Evolutionary conservation across 2,888 invertebrate genomes (phyloP), one percentile per base, ranked within the genome.

Genomic region (Muschampia plurimacula): DNA sequence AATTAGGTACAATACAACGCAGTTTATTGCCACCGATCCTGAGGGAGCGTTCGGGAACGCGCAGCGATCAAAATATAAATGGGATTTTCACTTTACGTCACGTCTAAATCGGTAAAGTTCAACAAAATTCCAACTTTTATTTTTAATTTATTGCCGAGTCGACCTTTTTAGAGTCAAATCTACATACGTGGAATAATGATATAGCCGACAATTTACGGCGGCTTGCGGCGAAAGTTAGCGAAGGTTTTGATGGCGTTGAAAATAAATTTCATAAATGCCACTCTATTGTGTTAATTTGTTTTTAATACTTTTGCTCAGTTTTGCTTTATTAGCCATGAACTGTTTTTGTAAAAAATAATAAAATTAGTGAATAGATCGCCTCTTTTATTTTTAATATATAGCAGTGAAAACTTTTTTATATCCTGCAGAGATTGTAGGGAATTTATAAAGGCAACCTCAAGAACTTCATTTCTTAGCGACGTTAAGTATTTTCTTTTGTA

Each of bases 11-110:
- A 87, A 84, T 86, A 82, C 84, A 80, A 82, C 83, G 81, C 83
- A 86, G 86, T 90, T 88, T 89, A 89, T 86, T 83, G 84, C 81
- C 76, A 75, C 78, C 78, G 81, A 77, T 80, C 82, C 79, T 79
- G 69, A 64, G 85, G 84, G 84, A 84, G 78, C 80, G 81, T 78
- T 82, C 77, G 77, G 69, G 77, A 76, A 76, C 82, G 77, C 83
- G 81, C 83, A 81, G 81, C 84, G 84, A 86, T 86, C 86, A 86
- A 88, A 88, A 87, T 86, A 84, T 85, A 86, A 89, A 84, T 81
- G 83, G 79, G 80, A 82, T 81, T 88, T 89, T 87, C 87, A 85
- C 84, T 89, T 86, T 83, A 79, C 79, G 81, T 79, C 76, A 76
- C 72, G 74, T 77, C 79, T 75, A 79, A 82, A 84, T 81, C 82